phyloP scores from a whole-genome alignment of 2,888 invertebrate species.

The Drosophila hawaiiensis region DNA sequence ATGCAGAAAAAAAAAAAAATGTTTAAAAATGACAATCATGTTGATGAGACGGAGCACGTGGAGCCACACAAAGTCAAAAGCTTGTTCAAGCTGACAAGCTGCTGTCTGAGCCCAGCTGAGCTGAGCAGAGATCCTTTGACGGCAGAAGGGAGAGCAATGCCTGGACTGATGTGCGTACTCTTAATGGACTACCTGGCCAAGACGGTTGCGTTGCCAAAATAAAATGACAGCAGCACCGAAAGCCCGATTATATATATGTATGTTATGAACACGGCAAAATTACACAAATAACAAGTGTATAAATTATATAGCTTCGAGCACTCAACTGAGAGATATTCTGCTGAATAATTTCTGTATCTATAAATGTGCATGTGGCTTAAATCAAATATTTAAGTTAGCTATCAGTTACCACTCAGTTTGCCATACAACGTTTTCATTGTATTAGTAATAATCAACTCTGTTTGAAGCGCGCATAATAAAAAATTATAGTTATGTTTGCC shows the following conservation, averaged over 20 bases:
- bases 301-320: neutral
- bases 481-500: neutral
- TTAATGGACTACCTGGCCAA: slow-evolving; percentile 42
- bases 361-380: neutral
- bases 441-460: neutral
- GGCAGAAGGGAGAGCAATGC: slow-evolving; percentile 1
- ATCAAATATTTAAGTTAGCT: neutral
- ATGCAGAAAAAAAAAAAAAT: slow-evolving; percentile 39
- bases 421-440: neutral
- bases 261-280: slow-evolving; percentile 1
- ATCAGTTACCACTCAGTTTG: neutral
- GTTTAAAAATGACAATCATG: slow-evolving; percentile 72
- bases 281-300: neutral
- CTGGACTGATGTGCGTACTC: slow-evolving; percentile 6
- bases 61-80: slow-evolving; percentile 9
- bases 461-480: neutral
- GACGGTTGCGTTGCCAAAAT: slow-evolving; percentile 5
- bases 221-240: slow-evolving; percentile 6
- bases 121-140: slow-evolving; percentile 21
- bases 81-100: slow-evolving; percentile 63
- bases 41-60: slow-evolving; percentile 56
- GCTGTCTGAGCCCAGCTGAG: slow-evolving; percentile 24
- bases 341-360: neutral
- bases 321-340: neutral
- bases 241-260: slow-evolving; percentile 32